Evolutionary conservation across 2,888 invertebrate genomes (phyloP).

Genomic region (Tubulanus polymorphus): DNA sequence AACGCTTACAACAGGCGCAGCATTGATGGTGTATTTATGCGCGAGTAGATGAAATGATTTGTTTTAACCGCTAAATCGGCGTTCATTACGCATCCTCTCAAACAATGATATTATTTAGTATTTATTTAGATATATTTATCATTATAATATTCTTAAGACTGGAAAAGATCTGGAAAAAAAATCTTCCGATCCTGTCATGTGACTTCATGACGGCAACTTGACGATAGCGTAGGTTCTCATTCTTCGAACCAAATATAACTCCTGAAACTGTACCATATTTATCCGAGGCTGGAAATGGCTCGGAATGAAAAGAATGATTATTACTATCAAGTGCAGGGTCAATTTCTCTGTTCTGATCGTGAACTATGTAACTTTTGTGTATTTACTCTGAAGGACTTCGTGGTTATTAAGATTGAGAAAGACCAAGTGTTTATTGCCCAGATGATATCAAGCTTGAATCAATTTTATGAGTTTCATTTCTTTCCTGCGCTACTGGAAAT

Average conservation of each 20-base stretch:
- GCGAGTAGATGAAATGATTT: no score
- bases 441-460: conserved; percentile 12
- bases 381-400: conserved; percentile 15
- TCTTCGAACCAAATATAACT: conserved; percentile 4
- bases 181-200: no score
- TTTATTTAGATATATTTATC: no score
- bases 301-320: conserved; percentile 12
- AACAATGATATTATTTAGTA: no score
- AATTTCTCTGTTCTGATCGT: conserved; percentile 14
- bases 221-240: conserved; percentile 13
- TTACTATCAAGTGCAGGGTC: conserved; percentile 19
- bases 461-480: conserved; percentile 13
- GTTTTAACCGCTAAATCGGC: no score
- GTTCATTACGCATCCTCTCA: no score
- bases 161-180: no score
- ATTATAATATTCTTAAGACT: no score
- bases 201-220: no score
- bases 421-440: conserved; percentile 14
- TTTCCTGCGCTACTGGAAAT: conserved; percentile 10
- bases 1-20: no score
- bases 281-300: background rate
- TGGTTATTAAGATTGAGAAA: conserved; percentile 7
- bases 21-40: no score
- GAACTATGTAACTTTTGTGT: conserved; percentile 16
- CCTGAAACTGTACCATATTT: conserved; percentile 12